A percentile compares a stretch with the other conserved stretches of the same genome.
Evolutionary conservation across 2,888 invertebrate species (phyloP).

Genomic region (Dendrolimus houi): DNA sequence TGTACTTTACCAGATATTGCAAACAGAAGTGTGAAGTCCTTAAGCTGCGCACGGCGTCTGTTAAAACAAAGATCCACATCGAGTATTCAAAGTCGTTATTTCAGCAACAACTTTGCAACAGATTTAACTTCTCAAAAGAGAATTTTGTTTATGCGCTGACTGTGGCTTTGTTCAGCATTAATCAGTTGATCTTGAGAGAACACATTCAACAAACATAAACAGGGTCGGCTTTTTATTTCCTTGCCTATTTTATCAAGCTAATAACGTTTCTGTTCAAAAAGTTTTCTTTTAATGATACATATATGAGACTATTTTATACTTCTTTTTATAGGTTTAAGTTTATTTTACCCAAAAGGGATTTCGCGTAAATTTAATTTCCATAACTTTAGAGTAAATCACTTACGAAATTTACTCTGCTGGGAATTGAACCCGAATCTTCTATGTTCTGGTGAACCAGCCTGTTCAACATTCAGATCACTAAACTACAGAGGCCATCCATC

Average conservation of each 20-base stretch:
- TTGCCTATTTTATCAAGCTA: background rate
- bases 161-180: background rate
- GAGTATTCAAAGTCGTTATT: constrained; percentile 3
- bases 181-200: background rate
- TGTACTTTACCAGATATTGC: too few relatives aligned
- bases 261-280: background rate
- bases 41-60: background rate
- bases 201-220: background rate
- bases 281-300: background rate
- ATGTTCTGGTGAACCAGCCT: too few relatives aligned
- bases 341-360: background rate
- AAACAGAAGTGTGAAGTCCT: background rate
- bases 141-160: background rate
- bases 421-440: too few relatives aligned
- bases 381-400: too few relatives aligned
- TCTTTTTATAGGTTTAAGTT: background rate
- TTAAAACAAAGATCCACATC: constrained; percentile 3
- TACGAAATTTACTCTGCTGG: too few relatives aligned
- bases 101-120: constrained; percentile 1
- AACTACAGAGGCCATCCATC: too few relatives aligned
- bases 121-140: background rate
- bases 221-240: background rate
- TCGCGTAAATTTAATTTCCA: too few relatives aligned
- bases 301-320: background rate
- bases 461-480: too few relatives aligned